A percentile compares a stretch with the other conserved stretches of the same genome.
phyloP scores from a whole-genome alignment of 1,140 invertebrate species.

The Eulimnadia texana region DNA sequence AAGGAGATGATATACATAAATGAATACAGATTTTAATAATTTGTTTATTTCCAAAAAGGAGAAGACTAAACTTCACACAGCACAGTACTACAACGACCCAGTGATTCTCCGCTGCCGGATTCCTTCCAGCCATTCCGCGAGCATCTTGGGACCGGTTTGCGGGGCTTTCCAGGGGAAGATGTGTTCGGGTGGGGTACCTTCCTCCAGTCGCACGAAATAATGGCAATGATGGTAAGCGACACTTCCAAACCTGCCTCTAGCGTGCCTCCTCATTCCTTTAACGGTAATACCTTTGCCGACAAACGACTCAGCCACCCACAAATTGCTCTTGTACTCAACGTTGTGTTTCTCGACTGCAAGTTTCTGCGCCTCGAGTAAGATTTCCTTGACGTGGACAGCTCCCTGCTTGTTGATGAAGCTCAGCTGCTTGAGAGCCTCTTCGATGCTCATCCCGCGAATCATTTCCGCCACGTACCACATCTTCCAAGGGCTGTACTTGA shows the following conservation, averaged over 20 bases:
- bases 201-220: conserved; percentile 80
- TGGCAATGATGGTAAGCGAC: conserved; percentile 67
- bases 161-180: conserved; percentile 38
- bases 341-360: conserved; percentile 75
- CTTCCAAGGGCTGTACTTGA: conserved; percentile 81
- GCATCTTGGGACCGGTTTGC: conserved; percentile 44
- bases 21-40: no score
- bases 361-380: conserved; percentile 73
- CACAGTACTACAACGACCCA: conserved; percentile 16
- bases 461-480: conserved; percentile 80
- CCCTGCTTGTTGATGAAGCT: conserved; percentile 73
- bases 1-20: no score
- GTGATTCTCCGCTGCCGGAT: conserved; percentile 24
- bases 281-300: conserved; percentile 52
- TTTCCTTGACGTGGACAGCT: conserved; percentile 57
- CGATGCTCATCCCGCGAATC: conserved; percentile 77
- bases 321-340: conserved; percentile 87
- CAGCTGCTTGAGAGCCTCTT: conserved; percentile 84
- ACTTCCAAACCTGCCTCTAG: conserved; percentile 45
- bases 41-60: neutral
- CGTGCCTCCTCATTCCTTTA: conserved; percentile 72
- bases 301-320: conserved; percentile 94
- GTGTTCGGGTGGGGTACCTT: conserved; percentile 68
- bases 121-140: conserved; percentile 53
- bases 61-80: neutral